Evolutionary conservation across 2,888 invertebrate genomes (phyloP).

Genomic region (Metellina segmentata): DNA sequence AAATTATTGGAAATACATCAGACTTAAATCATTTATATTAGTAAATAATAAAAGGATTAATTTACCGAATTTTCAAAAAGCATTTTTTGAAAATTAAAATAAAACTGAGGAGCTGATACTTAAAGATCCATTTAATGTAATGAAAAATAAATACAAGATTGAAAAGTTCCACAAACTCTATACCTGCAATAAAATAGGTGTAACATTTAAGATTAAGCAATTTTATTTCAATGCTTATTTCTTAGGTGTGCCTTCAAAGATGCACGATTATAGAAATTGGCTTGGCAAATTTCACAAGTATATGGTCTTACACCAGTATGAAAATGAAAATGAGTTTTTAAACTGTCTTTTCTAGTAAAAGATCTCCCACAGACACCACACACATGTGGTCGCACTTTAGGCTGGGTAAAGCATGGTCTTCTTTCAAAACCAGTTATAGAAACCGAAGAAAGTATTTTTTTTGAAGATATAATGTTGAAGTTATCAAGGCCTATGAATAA

Average conservation of each 20-base stretch:
- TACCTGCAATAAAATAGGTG: too few relatives aligned
- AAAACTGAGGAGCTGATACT: too few relatives aligned
- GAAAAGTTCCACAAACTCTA: too few relatives aligned
- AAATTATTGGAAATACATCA: background rate
- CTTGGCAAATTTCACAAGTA: conserved; percentile 18
- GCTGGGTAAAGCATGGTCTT: too few relatives aligned
- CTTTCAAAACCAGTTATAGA: too few relatives aligned
- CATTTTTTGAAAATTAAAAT: too few relatives aligned
- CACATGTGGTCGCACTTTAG: conserved; percentile 1
- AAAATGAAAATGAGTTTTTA: conserved; percentile 42
- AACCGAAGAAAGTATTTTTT: background rate
- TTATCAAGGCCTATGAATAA: background rate
- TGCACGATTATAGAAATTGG: conserved; percentile 26
- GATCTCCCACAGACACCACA: conserved; percentile 39
- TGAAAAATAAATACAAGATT: too few relatives aligned
- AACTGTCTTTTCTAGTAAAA: conserved; percentile 48
- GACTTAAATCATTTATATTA: too few relatives aligned
- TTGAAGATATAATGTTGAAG: background rate
- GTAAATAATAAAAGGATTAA: too few relatives aligned
- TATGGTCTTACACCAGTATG: conserved; percentile 53
- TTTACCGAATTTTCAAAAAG: too few relatives aligned
- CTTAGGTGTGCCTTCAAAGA: conserved; percentile 36
- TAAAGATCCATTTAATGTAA: too few relatives aligned
- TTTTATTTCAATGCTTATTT: background rate
- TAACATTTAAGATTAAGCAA: too few relatives aligned